Evolutionary conservation across 2,888 invertebrate genomes (phyloP), one percentile per base, ranked within the genome.

Genomic region (Pocota personata): DNA sequence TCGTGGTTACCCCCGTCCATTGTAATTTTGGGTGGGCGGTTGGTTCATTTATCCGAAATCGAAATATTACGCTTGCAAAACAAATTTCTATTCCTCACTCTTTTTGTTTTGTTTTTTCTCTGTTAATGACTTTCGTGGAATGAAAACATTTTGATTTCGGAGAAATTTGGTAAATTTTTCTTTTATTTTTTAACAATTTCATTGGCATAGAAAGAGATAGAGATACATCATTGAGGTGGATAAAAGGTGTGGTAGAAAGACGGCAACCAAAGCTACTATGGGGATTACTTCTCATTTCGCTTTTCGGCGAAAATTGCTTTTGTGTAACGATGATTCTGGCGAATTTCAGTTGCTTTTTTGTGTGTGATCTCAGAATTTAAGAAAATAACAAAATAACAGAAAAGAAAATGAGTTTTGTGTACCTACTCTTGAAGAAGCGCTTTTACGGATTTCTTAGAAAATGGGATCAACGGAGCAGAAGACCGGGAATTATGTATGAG

Each of bases 241-340:
- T 35, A 3, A 12, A 35, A 35, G 12, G 12, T 35, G 35, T 8
- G 35, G 1, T 8, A 10, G 24, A 24, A 24, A 24, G 24, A 24
- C 4, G 2, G 35, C 35, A 12, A 12, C 35, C 10, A 12, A 12
- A 1, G 12, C 3, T 3, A 24, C 24, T 24, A 4, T 14, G 6
- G 14, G 46, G 64, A 30, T 62, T 46, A 62, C 19, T 32, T 66
- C 58, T 46, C 43, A 46, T 71, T 71, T 71, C 55, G 55, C 30
- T 57, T 71, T 71, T 71, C 71, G 71, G 21, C 71, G 71, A 71
- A 71, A 58, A 58, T 71, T 48, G n/a, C 71, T 57, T 69, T 46
- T 55, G 52, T 67, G 37, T 71, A n/a, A 30, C 46, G 40, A 32
- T 6, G 35, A 73, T 62, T 73, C 72, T 48, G 21, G 46, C 46